Base-by-base conservation (phyloP, 2,888 invertebrate species). In the Drepana falcataria region DNA sequence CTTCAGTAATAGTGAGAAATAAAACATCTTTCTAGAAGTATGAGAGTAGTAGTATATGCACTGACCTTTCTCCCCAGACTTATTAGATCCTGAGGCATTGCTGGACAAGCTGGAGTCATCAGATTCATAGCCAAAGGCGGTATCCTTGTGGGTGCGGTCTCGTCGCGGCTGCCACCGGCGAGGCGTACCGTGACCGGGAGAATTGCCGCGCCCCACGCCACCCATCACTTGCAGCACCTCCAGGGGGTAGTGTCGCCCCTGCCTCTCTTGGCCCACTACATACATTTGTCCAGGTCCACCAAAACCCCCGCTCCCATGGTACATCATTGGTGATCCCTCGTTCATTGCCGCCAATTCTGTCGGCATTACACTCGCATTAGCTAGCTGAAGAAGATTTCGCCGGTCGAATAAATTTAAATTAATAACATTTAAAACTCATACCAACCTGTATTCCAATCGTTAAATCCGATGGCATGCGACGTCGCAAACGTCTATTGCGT, bases 81-180 rank as follows among this genome's bases (percentile, higher is more conserved):
- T 88, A 60, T 86, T 87, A 40, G 90, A 89, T 49, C 90, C 87
- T 40, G 90, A 89, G 40, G 90, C 89, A 65, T 88, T 90, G 67
- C 91, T 91, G n/a, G 91, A 90, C 49, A 88, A 73, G 64, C 90
- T 91, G 54, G 90, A 91, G 70, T 91, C 90, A 68, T 91, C 90
- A 34, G 90, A 91, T 58, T 91, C 90, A 63, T 90, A 89, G 35
- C 84, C 86, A 61, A 90, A 89, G 54, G 88, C 87, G 34, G 81
- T 81, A 68, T 77, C 81, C 53, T 85, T 81, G 53, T 59, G 56
- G 9, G 68, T 82, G 40, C 81, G 78, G 41, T 83, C 81, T 35
- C 81, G 78, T 53, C 81, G 83, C 55, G 79, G 76, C 60, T 75
- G 80, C 80, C 69, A 80, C 62, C 71, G 84, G 64, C 75, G 76